A percentile compares a stretch with the other conserved stretches of the same genome.
Conservation (phyloP, 2,888 invertebrate genomes). For the Seira musarum region DNA sequence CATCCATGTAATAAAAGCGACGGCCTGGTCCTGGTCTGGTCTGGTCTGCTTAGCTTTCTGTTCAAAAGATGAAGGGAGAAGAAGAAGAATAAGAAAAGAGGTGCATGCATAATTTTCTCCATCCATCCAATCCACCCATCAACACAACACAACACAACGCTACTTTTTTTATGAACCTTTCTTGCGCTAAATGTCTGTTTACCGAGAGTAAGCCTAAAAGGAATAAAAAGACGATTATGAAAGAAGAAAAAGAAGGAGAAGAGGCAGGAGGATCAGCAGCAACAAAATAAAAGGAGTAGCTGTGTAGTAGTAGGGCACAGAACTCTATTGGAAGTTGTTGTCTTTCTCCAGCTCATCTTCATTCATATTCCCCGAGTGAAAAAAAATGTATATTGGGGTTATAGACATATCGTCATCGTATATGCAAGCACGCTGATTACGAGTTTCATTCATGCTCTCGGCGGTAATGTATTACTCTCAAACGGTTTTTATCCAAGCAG, state of each 20-base stretch:
- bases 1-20: background rate
- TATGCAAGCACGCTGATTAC: background rate
- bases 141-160: background rate
- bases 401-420: no score
- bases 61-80: background rate
- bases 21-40: no score
- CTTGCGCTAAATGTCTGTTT: background rate
- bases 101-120: conserved; percentile 10
- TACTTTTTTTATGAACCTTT: background rate
- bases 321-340: background rate
- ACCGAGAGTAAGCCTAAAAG: background rate
- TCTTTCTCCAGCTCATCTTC: background rate
- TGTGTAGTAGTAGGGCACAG: background rate
- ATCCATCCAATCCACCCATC: background rate
- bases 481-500: background rate
- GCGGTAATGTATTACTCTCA: background rate
- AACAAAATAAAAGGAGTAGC: background rate
- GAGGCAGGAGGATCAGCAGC: background rate
- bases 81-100: conserved; percentile 10
- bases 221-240: background rate
- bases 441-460: background rate
- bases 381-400: no score
- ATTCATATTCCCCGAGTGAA: background rate
- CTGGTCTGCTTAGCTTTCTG: no score
- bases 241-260: no score